These are phyloP conservation scores for Pogoniulus pusillus DNA, from an alignment of 2,797 vertebrate genomes.

Conservation along the genomic window DNA sequence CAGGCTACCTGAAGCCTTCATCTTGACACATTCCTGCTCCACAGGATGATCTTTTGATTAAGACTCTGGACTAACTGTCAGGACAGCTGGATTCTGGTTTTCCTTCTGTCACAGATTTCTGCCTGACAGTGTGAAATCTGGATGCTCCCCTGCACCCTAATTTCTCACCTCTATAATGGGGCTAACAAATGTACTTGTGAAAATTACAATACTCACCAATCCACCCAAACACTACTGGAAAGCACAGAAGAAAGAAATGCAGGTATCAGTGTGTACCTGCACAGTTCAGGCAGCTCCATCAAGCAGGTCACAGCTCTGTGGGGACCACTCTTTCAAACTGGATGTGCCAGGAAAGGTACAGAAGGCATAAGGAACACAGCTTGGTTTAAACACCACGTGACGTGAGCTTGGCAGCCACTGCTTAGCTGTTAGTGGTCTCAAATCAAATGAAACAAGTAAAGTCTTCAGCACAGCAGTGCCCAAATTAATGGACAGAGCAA, in stretches of 20 bases:
- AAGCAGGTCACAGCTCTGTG: not conserved
- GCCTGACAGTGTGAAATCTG: not conserved
- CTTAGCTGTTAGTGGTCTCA: slow-evolving; percentile 28
- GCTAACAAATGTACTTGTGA: not conserved
- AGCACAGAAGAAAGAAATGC: not conserved
- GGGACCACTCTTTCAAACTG: not conserved
- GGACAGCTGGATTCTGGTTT: not conserved
- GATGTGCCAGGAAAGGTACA: not conserved
- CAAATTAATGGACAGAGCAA: slow-evolving; percentile 13
- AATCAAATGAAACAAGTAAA: slow-evolving; percentile 4
- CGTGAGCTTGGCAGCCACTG: not conserved
- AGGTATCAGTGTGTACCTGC: not conserved
- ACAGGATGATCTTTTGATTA: not conserved
- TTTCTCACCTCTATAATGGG: not conserved
- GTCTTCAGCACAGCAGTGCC: slow-evolving; percentile 29
- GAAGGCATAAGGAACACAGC: not conserved
- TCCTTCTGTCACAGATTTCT: not conserved
- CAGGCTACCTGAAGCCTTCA: not conserved
- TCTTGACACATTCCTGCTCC: not conserved
- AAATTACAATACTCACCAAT: not conserved
- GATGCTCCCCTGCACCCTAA: not conserved
- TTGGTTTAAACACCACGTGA: slow-evolving; percentile 10
- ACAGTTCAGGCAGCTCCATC: not conserved
- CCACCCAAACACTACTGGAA: not conserved
- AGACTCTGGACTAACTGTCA: not conserved